Conservation (phyloP, 2,888 invertebrate species). For the Fragum whitleyi region DNA sequence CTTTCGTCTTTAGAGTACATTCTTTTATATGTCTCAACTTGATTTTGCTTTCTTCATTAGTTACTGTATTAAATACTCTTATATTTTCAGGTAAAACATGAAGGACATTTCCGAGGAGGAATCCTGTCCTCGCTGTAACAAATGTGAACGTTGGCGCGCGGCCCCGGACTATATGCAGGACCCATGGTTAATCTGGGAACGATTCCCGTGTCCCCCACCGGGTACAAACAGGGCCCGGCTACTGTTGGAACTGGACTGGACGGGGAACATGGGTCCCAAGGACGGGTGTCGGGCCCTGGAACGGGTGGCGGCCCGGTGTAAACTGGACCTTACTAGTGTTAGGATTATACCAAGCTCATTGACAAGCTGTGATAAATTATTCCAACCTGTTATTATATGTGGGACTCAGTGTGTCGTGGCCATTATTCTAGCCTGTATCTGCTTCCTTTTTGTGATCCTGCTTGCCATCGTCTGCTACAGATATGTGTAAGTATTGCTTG, state of each 20-base stretch:
- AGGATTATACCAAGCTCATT: constrained; percentile 38
- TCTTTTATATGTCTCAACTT: too few relatives aligned
- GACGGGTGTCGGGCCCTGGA: constrained; percentile 60
- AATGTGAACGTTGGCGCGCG: constrained; percentile 60
- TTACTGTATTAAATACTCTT: background rate
- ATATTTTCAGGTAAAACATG: constrained; percentile 46
- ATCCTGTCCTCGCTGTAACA: constrained; percentile 61
- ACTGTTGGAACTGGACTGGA: constrained; percentile 63
- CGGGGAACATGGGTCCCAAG: constrained; percentile 50
- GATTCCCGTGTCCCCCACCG: constrained; percentile 65
- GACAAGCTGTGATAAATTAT: constrained; percentile 59
- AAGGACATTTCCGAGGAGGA: constrained; percentile 44
- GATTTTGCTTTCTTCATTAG: too few relatives aligned
- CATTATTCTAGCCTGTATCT: constrained; percentile 62
- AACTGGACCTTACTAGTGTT: constrained; percentile 56
- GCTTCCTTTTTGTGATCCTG: constrained; percentile 57
- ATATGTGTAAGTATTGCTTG: constrained; percentile 63
- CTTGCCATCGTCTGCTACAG: constrained; percentile 62
- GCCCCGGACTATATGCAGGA: constrained; percentile 60
- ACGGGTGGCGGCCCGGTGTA: constrained; percentile 59
- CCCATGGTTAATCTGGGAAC: constrained; percentile 61
- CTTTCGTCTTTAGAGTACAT: too few relatives aligned
- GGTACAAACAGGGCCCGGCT: constrained; percentile 52
- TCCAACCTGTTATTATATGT: constrained; percentile 49
- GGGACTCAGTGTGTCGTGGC: constrained; percentile 66